These are phyloP conservation scores for Potorous gilbertii DNA, from an alignment of 2,797 vertebrate species.

Conservation along the genomic window DNA sequence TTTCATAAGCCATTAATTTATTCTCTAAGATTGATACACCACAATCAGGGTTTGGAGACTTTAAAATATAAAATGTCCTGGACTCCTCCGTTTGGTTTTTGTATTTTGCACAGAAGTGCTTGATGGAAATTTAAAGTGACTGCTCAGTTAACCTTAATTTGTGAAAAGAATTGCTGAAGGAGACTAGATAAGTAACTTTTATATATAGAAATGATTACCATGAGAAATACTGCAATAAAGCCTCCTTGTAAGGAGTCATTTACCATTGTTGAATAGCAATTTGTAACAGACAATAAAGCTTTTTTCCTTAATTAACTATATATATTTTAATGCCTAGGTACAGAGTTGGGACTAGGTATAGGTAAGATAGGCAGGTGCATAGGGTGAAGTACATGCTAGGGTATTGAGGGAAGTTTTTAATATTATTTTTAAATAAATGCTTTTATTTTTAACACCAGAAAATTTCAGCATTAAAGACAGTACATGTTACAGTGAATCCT, in stretches of 20 bases:
- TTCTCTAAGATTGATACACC: neutral
- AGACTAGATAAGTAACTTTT: conserved; percentile 12
- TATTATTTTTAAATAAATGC: neutral
- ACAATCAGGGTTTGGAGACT: neutral
- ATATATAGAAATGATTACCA: neutral
- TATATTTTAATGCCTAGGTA: conserved; percentile 1
- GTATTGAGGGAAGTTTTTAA: neutral
- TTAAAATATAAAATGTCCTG: conserved; percentile 9
- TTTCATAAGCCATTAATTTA: neutral
- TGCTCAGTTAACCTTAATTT: neutral
- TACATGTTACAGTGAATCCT: neutral
- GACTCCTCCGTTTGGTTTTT: neutral
- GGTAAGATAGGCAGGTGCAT: neutral
- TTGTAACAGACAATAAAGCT: conserved; percentile 26
- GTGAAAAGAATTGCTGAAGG: conserved; percentile 26
- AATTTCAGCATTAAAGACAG: neutral
- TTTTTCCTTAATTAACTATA: neutral
- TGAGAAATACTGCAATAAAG: conserved; percentile 12
- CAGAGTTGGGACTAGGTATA: neutral
- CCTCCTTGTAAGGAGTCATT: neutral
- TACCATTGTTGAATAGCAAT: neutral
- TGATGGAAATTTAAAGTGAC: neutral
- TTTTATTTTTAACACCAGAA: neutral
- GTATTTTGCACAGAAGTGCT: neutral
- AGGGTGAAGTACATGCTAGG: neutral